Evolutionary conservation across 2,888 invertebrate genomes (phyloP).

Genomic region (Hylaea fasciaria): DNA sequence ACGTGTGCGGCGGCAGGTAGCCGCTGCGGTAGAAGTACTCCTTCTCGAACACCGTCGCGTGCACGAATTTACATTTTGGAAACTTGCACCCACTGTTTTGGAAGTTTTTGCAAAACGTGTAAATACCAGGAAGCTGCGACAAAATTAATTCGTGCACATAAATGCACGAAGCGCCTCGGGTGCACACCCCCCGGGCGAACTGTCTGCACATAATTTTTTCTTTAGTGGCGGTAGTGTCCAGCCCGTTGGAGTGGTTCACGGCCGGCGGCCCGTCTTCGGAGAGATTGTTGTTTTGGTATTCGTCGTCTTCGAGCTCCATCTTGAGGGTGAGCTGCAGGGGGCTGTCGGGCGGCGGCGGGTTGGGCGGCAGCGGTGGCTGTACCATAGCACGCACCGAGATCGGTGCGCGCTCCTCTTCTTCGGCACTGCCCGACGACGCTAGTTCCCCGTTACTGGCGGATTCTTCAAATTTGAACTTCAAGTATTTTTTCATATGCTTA

Average conservation of each 20-base stretch:
- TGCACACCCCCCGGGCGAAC: slow-evolving; percentile 65
- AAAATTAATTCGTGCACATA: slow-evolving; percentile 63
- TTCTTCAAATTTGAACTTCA: slow-evolving; percentile 60
- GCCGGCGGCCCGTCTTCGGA: background rate
- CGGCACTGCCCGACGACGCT: background rate
- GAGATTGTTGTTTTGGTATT: slow-evolving; percentile 33
- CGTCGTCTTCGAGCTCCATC: slow-evolving; percentile 55
- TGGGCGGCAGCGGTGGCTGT: slow-evolving; percentile 60
- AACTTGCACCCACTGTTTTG: slow-evolving; percentile 62
- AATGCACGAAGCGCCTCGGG: slow-evolving; percentile 58
- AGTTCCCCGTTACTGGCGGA: slow-evolving; percentile 18
- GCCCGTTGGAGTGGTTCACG: background rate
- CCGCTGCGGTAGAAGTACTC: slow-evolving; percentile 65
- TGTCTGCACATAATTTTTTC: slow-evolving; percentile 61
- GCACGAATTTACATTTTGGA: slow-evolving; percentile 67
- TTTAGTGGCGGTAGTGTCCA: background rate
- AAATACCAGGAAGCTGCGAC: slow-evolving; percentile 59
- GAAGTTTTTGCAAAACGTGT: slow-evolving; percentile 68
- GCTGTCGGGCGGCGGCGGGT: slow-evolving; percentile 59
- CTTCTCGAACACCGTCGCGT: slow-evolving; percentile 70
- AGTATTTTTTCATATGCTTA: slow-evolving; percentile 71
- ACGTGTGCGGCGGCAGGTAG: slow-evolving; percentile 58
- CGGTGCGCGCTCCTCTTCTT: background rate
- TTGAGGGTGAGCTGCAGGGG: slow-evolving; percentile 48
- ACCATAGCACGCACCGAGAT: slow-evolving; percentile 7